Conservation (phyloP, 2,797 vertebrate genomes). For the Xenops minutus region DNA sequence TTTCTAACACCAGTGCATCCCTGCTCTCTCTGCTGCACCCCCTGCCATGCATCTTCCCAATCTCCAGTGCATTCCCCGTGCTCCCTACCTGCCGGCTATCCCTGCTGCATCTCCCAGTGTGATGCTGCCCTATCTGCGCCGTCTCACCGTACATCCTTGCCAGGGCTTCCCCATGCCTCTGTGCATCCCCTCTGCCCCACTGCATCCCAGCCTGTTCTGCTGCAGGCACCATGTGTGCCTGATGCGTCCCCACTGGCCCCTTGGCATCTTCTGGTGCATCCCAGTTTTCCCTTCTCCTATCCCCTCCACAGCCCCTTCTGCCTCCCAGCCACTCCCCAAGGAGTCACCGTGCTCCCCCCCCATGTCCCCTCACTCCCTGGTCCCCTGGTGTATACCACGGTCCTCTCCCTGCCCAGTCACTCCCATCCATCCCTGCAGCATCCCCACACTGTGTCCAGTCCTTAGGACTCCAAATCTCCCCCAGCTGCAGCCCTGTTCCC, state of each 20-base stretch:
- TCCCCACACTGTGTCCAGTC: not conserved
- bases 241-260: rapidly evolving
- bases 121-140: rapidly evolving
- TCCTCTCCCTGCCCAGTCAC: not conserved
- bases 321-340: not conserved
- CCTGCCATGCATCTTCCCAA: not conserved
- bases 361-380: not conserved
- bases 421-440: not conserved
- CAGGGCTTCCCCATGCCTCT: not conserved
- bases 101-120: not conserved
- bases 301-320: not conserved
- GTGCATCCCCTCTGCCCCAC: not conserved
- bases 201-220: not conserved
- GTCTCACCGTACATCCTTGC: rapidly evolving
- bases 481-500: not conserved
- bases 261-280: not conserved
- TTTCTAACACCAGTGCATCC: not conserved
- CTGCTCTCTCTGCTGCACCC: not conserved
- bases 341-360: not conserved
- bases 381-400: not conserved
- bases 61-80: not conserved
- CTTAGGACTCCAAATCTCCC: not conserved
- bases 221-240: not conserved
- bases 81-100: rapidly evolving
- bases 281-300: not conserved